These are phyloP conservation scores for Mormyrus hasselquistii DNA, from an alignment of 2,797 vertebrate genomes.

Conservation along the genomic window DNA sequence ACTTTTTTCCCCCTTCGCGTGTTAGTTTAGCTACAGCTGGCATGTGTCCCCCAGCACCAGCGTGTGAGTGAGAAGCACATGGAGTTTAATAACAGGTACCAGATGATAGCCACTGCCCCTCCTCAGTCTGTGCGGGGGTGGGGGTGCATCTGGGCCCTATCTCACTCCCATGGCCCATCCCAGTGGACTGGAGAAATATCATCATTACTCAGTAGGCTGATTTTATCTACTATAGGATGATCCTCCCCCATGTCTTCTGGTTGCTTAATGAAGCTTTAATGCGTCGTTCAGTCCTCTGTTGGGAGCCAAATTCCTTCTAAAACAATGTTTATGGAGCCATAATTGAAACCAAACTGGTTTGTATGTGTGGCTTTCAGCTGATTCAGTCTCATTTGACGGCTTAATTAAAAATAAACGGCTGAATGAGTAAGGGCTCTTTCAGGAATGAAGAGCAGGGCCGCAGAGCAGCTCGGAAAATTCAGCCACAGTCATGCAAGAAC, in stretches of 20 bases:
- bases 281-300: neutral
- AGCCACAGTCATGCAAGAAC: neutral
- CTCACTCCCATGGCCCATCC: neutral
- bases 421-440: neutral
- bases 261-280: neutral
- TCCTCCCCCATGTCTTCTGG: neutral
- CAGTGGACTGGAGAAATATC: neutral
- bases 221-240: neutral
- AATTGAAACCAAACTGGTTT: neutral
- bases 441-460: neutral
- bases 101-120: neutral
- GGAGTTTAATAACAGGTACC: constrained; percentile 11
- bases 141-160: neutral
- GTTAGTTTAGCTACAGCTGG: neutral
- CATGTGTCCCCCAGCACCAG: neutral
- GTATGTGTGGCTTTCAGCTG: neutral
- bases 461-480: neutral
- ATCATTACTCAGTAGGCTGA: constrained; percentile 6
- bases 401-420: neutral
- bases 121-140: neutral
- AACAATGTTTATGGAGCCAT: constrained; percentile 8
- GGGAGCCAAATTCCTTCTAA: neutral
- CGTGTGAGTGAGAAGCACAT: neutral
- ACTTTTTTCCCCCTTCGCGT: neutral
- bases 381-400: constrained; percentile 4